phyloP scores from a whole-genome alignment of 2,797 vertebrate genomes.

The Phataginus tetradactyla region DNA sequence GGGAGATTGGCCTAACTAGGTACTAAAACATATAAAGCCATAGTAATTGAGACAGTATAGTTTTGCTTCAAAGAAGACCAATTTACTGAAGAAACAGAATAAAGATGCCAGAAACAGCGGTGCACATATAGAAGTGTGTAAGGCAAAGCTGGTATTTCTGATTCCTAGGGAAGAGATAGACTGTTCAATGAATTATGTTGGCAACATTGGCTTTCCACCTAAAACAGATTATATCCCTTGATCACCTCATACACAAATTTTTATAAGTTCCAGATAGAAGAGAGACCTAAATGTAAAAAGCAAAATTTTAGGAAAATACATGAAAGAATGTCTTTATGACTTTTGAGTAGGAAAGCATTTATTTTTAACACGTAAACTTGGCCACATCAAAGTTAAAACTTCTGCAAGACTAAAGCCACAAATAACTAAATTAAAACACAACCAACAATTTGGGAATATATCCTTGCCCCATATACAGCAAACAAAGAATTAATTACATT shows the following conservation, averaged over 20 bases:
- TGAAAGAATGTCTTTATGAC: background rate
- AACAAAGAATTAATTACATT: conserved; percentile 18
- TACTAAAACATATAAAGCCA: conserved; percentile 34
- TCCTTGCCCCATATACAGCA: background rate
- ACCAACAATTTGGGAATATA: background rate
- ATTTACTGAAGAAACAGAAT: background rate
- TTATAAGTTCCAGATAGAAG: conserved; percentile 16
- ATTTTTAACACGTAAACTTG: conserved; percentile 11
- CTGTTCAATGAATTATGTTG: background rate
- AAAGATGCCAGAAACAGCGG: conserved; percentile 32
- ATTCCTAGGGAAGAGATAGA: conserved; percentile 23
- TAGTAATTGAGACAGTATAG: background rate
- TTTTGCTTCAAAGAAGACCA: conserved; percentile 29
- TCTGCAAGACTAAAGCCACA: background rate
- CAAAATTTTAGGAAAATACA: conserved; percentile 1
- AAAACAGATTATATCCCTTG: conserved; percentile 19
- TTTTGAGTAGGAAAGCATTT: background rate
- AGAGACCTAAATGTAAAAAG: conserved; percentile 13
- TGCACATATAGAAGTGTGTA: background rate
- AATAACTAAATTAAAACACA: conserved; percentile 40
- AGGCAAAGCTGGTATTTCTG: conserved; percentile 22
- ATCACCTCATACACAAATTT: conserved; percentile 23
- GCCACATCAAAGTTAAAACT: conserved; percentile 20
- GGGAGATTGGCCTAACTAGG: background rate
- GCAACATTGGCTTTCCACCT: background rate